Conservation (phyloP, 2,113 vertebrate species). For the Gymnobelideus leadbeateri region DNA sequence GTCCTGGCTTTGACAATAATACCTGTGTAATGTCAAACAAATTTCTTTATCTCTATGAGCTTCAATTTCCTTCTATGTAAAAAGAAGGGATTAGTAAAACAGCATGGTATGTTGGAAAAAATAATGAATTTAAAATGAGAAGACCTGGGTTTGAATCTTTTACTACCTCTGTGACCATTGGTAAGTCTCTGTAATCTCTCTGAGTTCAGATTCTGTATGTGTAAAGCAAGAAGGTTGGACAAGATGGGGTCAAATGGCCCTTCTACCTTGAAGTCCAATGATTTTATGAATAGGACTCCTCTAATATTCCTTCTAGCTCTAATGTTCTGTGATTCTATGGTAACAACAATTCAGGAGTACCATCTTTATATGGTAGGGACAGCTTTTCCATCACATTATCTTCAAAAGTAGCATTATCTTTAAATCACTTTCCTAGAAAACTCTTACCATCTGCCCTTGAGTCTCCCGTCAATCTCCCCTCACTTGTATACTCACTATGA, state of each 20-base stretch:
- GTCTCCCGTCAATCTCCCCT: not conserved
- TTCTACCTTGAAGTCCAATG: not conserved
- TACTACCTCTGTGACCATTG: not conserved
- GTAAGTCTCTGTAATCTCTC: not conserved
- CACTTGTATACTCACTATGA: not conserved
- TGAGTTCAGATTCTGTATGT: not conserved
- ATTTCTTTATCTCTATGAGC: not conserved
- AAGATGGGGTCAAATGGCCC: not conserved
- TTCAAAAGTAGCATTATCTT: not conserved
- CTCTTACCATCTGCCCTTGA: not conserved
- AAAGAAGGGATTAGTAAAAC: not conserved
- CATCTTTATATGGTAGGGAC: conserved; percentile 7
- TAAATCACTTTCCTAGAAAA: not conserved
- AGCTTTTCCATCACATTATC: not conserved
- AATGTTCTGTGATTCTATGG: not conserved
- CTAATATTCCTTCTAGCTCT: not conserved
- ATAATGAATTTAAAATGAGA: not conserved
- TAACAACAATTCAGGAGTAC: not conserved
- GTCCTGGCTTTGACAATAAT: not conserved
- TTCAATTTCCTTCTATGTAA: not conserved
- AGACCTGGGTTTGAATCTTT: not conserved
- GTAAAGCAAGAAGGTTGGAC: not conserved
- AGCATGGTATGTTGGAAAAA: not conserved
- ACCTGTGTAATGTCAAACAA: not conserved
- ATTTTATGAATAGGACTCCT: not conserved